These are phyloP conservation scores for Anoura caudifer DNA, from an alignment of 2,113 vertebrate genomes.

Conservation along the genomic window DNA sequence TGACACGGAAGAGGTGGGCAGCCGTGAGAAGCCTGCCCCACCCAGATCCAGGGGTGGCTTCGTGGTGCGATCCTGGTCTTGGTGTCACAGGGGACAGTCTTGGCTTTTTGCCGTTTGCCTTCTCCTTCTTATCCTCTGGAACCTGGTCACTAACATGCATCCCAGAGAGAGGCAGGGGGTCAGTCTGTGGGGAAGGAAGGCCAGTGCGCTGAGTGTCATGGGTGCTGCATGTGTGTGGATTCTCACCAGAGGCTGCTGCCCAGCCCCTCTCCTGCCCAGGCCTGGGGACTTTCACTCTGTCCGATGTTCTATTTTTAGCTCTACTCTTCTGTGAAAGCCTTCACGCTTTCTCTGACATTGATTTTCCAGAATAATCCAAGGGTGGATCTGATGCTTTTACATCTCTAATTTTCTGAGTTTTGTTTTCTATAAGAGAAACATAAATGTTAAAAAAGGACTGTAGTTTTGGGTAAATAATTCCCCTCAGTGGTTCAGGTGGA, in stretches of 20 bases:
- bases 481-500: not conserved
- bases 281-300: not conserved
- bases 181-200: not conserved
- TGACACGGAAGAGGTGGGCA: not conserved
- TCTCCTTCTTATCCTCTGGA: not conserved
- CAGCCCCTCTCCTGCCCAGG: not conserved
- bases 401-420: not conserved
- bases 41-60: not conserved
- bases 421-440: not conserved
- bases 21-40: rapidly evolving
- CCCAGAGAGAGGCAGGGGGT: not conserved
- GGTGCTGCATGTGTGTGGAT: not conserved
- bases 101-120: not conserved
- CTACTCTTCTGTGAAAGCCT: not conserved
- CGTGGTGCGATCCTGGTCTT: rapidly evolving
- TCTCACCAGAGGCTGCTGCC: not conserved
- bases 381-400: not conserved
- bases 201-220: not conserved
- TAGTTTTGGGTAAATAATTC: not conserved
- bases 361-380: not conserved
- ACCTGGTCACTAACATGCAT: not conserved
- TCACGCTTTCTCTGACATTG: not conserved
- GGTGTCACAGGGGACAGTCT: not conserved
- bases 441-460: not conserved
- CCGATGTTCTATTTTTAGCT: not conserved